Base-by-base conservation (phyloP, 1,140 invertebrate genomes). In the Halesus radiatus region DNA sequence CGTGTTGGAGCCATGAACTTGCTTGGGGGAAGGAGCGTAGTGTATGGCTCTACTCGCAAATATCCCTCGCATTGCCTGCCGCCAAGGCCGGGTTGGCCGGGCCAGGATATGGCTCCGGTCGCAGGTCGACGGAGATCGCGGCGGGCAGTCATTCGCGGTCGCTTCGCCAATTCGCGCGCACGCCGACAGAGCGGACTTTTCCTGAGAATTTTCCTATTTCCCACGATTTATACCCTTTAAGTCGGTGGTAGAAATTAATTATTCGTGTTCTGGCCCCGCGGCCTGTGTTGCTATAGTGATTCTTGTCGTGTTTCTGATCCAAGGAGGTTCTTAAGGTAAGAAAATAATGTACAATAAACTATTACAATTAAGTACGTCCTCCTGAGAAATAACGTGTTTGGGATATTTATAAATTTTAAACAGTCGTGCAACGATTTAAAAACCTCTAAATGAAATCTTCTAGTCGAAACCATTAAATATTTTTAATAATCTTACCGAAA, bases 241-340 rank as follows among this genome's bases (percentile, higher is more conserved):
- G 54, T 56, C 54, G 54, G 54, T 45, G 37, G 37, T 45, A 45
- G 37, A 45, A 45, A 45, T 45, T 45, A 45, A 45, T 13, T 45
- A 45, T 45, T 45, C 37, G 37, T 45, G 37, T 13, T 56, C 22
- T 56, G 5, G n/a, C 54, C 54, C n/a, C n/a, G 54, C n/a, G 54
- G n/a, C n/a, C n/a, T 20, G 54, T 56, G 54, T 56, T 56, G 54
- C 54, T 56, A 56, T 56, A 20, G 54, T 56, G 54, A 56, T 56
- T 20, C 37, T 45, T 18, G n/a, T 1, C 10, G 54, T 56, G 54
- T 22, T 22, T 56, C 22, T 22, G 22, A 18, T 6, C 54, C 54
- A 56, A 56, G 54, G 16, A 56, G 54, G 10, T 56, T 18, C 54
- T 56, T 22, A 1, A 56, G 54, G 54, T 56, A 56, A 56, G 54